phyloP scores from a whole-genome alignment of 2,797 vertebrate species.

The Crocidura indochinensis region DNA sequence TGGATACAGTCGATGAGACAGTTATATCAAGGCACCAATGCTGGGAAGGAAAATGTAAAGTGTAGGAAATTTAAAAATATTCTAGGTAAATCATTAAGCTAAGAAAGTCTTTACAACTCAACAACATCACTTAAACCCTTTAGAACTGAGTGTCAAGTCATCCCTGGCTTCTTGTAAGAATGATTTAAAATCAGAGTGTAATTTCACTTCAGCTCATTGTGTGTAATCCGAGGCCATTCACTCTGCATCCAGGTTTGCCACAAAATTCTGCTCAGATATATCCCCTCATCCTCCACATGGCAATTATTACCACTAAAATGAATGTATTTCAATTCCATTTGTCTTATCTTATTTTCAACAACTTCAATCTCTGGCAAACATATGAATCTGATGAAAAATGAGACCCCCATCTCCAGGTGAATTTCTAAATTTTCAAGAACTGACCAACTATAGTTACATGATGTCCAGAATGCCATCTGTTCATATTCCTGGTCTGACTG shows the following conservation, averaged over 20 bases:
- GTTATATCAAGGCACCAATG: too few species aligned
- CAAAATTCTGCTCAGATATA: background rate
- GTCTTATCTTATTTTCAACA: background rate
- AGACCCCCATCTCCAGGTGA: constrained; percentile 22
- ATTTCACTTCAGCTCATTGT: too few species aligned
- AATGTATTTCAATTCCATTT: background rate
- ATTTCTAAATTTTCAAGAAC: constrained; percentile 54
- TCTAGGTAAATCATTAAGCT: background rate
- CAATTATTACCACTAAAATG: constrained; percentile 49
- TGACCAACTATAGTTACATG: background rate
- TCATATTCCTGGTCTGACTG: background rate
- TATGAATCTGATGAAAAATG: constrained; percentile 19
- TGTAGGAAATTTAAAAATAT: background rate
- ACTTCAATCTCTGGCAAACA: constrained; percentile 4
- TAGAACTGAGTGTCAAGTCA: background rate
- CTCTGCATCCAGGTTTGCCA: background rate
- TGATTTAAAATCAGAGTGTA: background rate
- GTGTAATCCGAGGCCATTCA: background rate
- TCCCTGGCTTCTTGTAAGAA: background rate
- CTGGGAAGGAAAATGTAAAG: background rate
- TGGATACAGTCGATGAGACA: background rate
- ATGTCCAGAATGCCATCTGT: background rate
- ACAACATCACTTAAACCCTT: background rate
- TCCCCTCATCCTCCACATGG: background rate
- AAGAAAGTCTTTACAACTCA: background rate